These are phyloP conservation scores for Spodoptera littoralis DNA, from an alignment of 2,888 invertebrate species.

Conservation along the genomic window DNA sequence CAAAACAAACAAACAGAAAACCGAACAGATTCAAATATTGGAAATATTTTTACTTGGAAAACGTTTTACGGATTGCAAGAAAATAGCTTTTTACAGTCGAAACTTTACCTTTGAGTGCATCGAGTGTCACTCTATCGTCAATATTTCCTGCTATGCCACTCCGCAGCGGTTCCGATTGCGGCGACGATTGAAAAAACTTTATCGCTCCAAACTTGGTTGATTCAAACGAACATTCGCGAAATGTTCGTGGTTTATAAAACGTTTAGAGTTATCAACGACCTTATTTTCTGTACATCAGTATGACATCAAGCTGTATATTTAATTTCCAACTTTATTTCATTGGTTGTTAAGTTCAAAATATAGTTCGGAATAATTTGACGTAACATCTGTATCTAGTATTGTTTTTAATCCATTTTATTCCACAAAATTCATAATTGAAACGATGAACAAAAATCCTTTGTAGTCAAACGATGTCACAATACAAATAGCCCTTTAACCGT, in stretches of 20 bases:
- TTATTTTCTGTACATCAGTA: too few relatives aligned
- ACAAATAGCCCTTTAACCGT: constrained; percentile 42
- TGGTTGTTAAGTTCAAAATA: too few relatives aligned
- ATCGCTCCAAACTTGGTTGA: constrained; percentile 44
- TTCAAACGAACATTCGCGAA: constrained; percentile 39
- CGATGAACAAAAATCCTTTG: constrained; percentile 15
- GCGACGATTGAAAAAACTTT: constrained; percentile 52
- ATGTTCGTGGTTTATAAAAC: constrained; percentile 38
- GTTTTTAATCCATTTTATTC: too few relatives aligned
- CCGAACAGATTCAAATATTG: constrained; percentile 54
- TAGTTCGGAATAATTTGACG: too few relatives aligned
- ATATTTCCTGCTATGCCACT: constrained; percentile 65
- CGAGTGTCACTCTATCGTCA: constrained; percentile 70
- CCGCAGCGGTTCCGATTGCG: constrained; percentile 52
- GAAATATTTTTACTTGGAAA: constrained; percentile 62
- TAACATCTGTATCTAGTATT: too few relatives aligned
- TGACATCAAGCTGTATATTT: neutral
- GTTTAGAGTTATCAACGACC: neutral
- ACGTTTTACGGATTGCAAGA: constrained; percentile 62
- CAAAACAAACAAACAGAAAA: constrained; percentile 3
- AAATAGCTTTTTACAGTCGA: constrained; percentile 69
- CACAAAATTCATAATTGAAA: neutral
- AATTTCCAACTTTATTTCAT: neutral
- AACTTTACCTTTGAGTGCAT: constrained; percentile 67
- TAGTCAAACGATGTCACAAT: constrained; percentile 19